phyloP scores from a whole-genome alignment of 2,888 invertebrate genomes.

The Erynnis tages region DNA sequence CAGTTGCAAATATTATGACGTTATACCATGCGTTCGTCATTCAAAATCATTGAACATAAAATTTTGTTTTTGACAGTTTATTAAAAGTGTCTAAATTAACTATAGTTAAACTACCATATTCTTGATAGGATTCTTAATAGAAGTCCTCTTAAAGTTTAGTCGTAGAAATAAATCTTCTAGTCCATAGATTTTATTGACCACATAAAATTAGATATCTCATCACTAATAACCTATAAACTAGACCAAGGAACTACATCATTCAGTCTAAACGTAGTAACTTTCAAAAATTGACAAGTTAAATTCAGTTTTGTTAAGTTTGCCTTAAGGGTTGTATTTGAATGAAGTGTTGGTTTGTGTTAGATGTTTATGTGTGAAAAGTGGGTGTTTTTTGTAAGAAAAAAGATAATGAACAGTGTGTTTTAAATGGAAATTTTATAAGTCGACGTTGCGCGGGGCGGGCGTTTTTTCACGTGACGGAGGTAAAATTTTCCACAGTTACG shows the following conservation, averaged over 20 bases:
- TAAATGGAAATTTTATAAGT: conserved; percentile 80
- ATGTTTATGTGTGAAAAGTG: conserved; percentile 41
- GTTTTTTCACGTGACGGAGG: conserved; percentile 59
- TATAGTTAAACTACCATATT: no score
- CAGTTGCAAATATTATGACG: no score
- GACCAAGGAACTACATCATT: conserved; percentile 58
- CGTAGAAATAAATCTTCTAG: no score
- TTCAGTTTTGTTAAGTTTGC: conserved; percentile 35
- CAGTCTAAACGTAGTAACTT: conserved; percentile 46
- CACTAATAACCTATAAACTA: conserved; percentile 70
- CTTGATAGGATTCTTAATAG: no score
- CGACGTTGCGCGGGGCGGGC: conserved; percentile 60
- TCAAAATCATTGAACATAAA: no score
- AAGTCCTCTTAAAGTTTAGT: no score
- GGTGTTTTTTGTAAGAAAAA: conserved; percentile 76
- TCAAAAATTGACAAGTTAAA: conserved; percentile 36
- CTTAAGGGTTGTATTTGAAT: conserved; percentile 41
- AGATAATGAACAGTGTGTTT: conserved; percentile 75
- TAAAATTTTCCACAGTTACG: conserved; percentile 63
- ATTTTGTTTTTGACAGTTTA: no score
- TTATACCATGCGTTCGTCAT: no score
- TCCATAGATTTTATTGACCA: conserved; percentile 3
- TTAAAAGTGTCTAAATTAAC: no score
- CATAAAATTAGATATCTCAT: conserved; percentile 42
- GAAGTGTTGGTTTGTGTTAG: conserved; percentile 36